Evolutionary conservation across 2,797 vertebrate species (phyloP), one percentile per base, ranked within the genome.

Genomic region (Lacerta agilis): DNA sequence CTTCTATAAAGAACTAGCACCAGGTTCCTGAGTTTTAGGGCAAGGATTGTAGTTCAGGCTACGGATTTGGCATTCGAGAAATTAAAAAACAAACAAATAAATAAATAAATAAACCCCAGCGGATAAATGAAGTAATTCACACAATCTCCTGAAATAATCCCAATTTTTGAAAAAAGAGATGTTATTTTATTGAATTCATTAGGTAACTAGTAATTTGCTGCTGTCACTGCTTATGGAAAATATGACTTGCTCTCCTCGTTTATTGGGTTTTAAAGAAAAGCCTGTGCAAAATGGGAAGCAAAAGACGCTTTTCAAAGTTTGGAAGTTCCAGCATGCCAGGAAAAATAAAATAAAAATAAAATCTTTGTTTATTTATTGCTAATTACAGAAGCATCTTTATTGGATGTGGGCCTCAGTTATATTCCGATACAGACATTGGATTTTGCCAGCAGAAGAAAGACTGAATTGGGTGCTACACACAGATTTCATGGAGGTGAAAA

Each of bases 221-320:
- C 41, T 81, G 33, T 49, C 75, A 27, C 36, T 79, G 73, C 79
- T 43, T 89, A 85, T 45, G 41, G 77, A 91, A 92, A 90, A 76
- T 87, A 29, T 91, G 93, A 66, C 85, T 82, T 76, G 43, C 27
- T 43, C 7, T 49, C 82, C 8, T 87, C 7, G 75, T 87, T 69
- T 86, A 87, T 83, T 76, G 83, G 29, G 23, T 66, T 61, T 90
- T 91, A 90, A 85, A 45, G 76, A 92, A 91, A 67, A 75, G 55
- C 10, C 88, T 88, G 17, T 15, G 72, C 45, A 92, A 93, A 71
- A 88, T 77, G 41, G 71, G 91, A 89, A 90, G 69, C 81, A 86
- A 89, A 89, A 49, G 8, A 18, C 0, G 76, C 76, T 87, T 92
- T 92, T 94, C 49, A 87, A 89, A 89, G 0, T 88, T 87, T 87